Percentiles rank a stretch among this genome's conserved stretches.
These are phyloP conservation scores for Neomicropteryx cornuta DNA, from an alignment of 1,140 invertebrate genomes.

Conservation along the genomic window DNA sequence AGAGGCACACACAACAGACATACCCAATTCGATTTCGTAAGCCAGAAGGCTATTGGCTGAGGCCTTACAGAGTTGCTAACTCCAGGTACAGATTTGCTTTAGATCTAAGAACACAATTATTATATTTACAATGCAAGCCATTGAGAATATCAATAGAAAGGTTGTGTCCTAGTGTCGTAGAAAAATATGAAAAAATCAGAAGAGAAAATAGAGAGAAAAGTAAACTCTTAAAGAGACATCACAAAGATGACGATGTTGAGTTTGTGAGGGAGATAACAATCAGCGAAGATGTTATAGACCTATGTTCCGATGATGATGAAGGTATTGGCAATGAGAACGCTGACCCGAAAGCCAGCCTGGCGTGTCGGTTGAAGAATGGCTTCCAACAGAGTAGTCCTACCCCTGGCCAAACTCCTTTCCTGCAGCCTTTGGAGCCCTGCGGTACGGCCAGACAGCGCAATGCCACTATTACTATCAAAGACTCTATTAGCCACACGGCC, in stretches of 20 bases:
- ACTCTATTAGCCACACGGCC: constrained; percentile 31
- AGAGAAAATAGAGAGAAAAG: constrained; percentile 8
- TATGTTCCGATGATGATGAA: constrained; percentile 39
- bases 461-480: constrained; percentile 25
- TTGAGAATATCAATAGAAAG: constrained; percentile 24
- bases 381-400: constrained; percentile 28
- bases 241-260: constrained; percentile 28
- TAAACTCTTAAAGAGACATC: constrained; percentile 10
- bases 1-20: constrained; percentile 21
- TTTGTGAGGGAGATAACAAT: constrained; percentile 28
- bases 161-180: constrained; percentile 26
- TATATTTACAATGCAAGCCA: constrained; percentile 30
- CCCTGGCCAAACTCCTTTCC: constrained; percentile 21
- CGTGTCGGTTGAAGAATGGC: constrained; percentile 32
- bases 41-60: constrained; percentile 35
- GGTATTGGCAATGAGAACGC: constrained; percentile 30
- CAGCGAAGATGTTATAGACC: constrained; percentile 35
- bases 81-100: constrained; percentile 32
- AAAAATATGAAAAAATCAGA: constrained; percentile 20
- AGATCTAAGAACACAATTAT: constrained; percentile 31
- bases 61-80: constrained; percentile 27
- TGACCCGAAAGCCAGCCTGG: constrained; percentile 29
- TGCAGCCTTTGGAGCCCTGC: constrained; percentile 30
- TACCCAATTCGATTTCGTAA: constrained; percentile 30
- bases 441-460: constrained; percentile 27